These are phyloP conservation scores for Serilophus lunatus DNA, from an alignment of 2,113 vertebrate species.

Conservation along the genomic window DNA sequence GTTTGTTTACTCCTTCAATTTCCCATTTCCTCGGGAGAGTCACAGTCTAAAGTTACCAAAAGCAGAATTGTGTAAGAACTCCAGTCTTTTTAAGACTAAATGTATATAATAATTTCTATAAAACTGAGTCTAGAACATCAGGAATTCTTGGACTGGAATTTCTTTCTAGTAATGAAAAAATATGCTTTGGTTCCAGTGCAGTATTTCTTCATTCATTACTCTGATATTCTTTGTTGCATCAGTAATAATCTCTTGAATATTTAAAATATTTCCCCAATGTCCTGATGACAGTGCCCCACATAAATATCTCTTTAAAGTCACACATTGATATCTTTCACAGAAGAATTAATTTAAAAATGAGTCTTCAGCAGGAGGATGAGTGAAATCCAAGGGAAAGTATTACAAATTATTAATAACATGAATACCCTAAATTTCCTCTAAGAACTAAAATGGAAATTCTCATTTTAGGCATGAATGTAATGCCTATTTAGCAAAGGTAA, in stretches of 20 bases:
- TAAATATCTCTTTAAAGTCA: not conserved
- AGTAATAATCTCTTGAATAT: slow-evolving; percentile 15
- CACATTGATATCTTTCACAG: not conserved
- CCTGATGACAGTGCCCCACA: not conserved
- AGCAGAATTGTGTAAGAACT: not conserved
- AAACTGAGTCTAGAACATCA: not conserved
- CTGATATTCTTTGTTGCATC: not conserved
- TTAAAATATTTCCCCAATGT: not conserved
- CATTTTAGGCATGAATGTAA: not conserved
- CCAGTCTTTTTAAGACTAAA: not conserved
- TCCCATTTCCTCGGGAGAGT: not conserved
- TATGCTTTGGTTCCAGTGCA: not conserved
- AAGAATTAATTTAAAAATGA: not conserved
- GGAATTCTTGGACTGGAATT: not conserved
- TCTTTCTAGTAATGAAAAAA: not conserved
- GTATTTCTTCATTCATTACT: not conserved
- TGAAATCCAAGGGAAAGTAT: not conserved
- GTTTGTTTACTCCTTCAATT: not conserved
- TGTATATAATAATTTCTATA: not conserved
- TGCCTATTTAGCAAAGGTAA: slow-evolving; percentile 26
- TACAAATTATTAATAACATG: not conserved
- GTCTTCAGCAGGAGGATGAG: not conserved
- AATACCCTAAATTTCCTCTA: not conserved
- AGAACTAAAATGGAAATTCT: not conserved
- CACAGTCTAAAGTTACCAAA: not conserved